phyloP scores from a whole-genome alignment of 2,797 vertebrate species.

The Sebastes iracundus region DNA sequence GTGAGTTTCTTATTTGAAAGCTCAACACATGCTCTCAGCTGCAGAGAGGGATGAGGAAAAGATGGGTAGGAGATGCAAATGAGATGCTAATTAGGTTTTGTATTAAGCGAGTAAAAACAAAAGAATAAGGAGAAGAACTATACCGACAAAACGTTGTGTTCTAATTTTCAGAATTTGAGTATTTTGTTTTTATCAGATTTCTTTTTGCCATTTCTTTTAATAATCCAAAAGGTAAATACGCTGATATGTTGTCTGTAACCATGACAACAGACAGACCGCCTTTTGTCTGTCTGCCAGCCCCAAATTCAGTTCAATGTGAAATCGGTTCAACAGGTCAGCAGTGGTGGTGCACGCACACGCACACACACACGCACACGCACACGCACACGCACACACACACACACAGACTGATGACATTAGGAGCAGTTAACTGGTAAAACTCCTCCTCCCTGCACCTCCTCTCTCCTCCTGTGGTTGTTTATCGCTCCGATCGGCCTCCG shows the following conservation, averaged over 20 bases:
- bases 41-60: no score
- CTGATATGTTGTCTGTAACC: neutral
- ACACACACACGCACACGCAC: neutral
- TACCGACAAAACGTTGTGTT: no score
- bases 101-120: no score
- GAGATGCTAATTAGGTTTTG: no score
- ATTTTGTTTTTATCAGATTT: neutral
- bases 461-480: slow-evolving; percentile 35
- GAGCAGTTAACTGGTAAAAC: neutral
- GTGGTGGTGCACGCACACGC: neutral
- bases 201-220: neutral
- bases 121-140: no score
- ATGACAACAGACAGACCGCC: slow-evolving; percentile 3
- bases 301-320: slow-evolving; percentile 4
- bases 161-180: no score
- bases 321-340: slow-evolving; percentile 22
- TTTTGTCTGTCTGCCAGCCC: neutral
- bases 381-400: neutral
- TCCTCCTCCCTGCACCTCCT: neutral
- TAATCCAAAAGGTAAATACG: neutral
- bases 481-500: slow-evolving; percentile 25
- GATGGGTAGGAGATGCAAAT: no score
- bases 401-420: slow-evolving; percentile 18
- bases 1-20: no score
- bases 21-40: no score